Conservation (phyloP, 2,888 invertebrate species). For the Clistopyga incitator region DNA sequence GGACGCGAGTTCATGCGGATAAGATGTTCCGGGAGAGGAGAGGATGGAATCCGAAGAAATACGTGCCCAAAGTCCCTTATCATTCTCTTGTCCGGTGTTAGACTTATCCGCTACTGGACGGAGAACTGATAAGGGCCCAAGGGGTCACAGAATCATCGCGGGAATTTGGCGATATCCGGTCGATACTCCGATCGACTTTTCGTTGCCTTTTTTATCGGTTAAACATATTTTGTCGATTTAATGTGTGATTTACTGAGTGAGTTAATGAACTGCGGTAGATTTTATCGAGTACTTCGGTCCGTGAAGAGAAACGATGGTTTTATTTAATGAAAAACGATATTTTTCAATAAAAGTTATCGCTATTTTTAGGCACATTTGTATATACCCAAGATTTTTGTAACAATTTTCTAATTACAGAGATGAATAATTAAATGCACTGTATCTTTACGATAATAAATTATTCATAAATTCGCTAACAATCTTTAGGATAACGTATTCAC, state of each 20-base stretch:
- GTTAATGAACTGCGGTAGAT: not conserved
- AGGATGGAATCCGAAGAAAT: conserved; percentile 29
- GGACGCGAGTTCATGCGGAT: not conserved
- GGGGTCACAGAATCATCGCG: conserved; percentile 86
- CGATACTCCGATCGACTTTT: not conserved
- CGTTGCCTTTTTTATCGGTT: not conserved
- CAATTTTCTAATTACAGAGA: not conserved
- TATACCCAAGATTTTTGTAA: not conserved
- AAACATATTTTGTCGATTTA: not conserved
- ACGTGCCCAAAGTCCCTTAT: conserved; percentile 90
- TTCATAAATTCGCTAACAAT: not conserved
- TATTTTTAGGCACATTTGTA: not conserved
- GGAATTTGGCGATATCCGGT: conserved; percentile 3
- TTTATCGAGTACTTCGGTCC: not conserved
- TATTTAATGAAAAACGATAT: not conserved
- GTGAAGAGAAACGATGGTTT: not conserved
- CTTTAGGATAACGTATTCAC: not conserved
- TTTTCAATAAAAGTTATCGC: not conserved
- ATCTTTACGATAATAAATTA: not conserved
- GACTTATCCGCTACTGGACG: conserved; percentile 93
- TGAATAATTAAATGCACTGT: conserved; percentile 18
- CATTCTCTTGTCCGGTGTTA: conserved; percentile 97
- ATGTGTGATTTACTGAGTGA: not conserved
- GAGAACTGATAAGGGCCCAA: conserved; percentile 99
- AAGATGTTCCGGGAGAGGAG: conserved; percentile 57